Evolutionary conservation across 1,140 invertebrate genomes (phyloP), one percentile per base, ranked within the genome.

Genomic region (Eulimnadia texana): DNA sequence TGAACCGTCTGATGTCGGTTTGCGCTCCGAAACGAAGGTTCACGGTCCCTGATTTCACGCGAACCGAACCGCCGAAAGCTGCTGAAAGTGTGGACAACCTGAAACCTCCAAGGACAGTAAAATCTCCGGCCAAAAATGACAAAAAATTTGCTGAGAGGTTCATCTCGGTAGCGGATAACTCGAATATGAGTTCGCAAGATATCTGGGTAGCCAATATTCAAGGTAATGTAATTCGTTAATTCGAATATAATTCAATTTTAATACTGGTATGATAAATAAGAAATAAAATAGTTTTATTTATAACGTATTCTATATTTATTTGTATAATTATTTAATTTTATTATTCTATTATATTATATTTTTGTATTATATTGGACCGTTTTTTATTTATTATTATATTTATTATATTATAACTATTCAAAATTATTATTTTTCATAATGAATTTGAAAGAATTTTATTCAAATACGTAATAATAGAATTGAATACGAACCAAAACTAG

Each of bases 131-230:
- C 33, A 42, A 16, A 42, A 16, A 6, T 42, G 33, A 42, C 33
- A 42, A 42, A 42, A 9, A 42, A 6, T 6, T 42, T 42, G 6
- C 33, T 6, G 33, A 42, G 33, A 6, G 33, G 33, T 16, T 42
- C 55, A 16, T 57, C 28, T 33, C 55, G 22, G 20, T 42, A 9
- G 33, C 55, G 24, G 55, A 57, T 22, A 29, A 33, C 25, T 57
- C 55, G 10, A 57, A 57, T 29, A 27, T 29, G 28, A 57, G 55
- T 33, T 57, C 28, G 11, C 55, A 57, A 33, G 55, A 57, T 20
- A 28, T 57, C 28, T 57, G 55, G 55, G 55, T 57, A 16, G 55
- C 55, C 28, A 33, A 57, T 20, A 57, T 57, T 16, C 55, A 33
- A 57, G 55, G 55, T 57, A 56, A 11, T 27, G 22, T 54, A 25